Conservation (phyloP, 2,797 vertebrate species). For the Peromyscus aztecus region DNA sequence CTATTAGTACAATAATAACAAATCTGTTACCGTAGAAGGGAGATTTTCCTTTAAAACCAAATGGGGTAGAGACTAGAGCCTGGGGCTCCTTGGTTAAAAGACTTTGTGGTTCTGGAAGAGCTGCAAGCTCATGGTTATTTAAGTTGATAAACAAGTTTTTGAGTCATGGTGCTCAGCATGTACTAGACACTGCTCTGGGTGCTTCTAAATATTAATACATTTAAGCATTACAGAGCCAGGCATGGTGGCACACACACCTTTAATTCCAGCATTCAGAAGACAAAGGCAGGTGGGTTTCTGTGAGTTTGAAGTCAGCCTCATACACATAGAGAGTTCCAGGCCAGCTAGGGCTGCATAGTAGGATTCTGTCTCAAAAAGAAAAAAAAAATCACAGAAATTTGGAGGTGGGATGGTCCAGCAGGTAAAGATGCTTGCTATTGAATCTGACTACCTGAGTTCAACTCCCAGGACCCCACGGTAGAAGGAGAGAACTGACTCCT, state of each 20-base stretch:
- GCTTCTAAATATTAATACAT: conserved; percentile 24
- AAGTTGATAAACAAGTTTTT: conserved; percentile 4
- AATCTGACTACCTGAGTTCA: neutral
- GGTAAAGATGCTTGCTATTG: neutral
- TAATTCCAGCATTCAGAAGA: neutral
- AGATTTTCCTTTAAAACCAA: conserved; percentile 53
- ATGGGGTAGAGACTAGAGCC: neutral
- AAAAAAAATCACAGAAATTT: neutral
- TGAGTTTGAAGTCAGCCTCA: neutral
- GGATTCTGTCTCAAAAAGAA: neutral
- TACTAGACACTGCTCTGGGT: neutral
- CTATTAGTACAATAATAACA: conserved; percentile 64
- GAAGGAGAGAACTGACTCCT: neutral
- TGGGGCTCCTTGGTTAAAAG: conserved; percentile 19
- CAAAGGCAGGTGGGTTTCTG: neutral
- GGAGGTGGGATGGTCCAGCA: neutral
- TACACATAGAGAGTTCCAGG: neutral
- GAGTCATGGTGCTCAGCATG: neutral
- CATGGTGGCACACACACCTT: neutral
- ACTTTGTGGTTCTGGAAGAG: conserved; percentile 53
- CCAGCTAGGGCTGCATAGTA: neutral
- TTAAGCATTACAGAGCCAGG: neutral
- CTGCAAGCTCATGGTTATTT: neutral
- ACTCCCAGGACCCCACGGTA: too few species aligned
- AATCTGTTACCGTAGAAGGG: conserved; percentile 43